Evolutionary conservation across 2,797 vertebrate genomes (phyloP), one percentile per base, ranked within the genome.

Genomic region (Lophius americanus): DNA sequence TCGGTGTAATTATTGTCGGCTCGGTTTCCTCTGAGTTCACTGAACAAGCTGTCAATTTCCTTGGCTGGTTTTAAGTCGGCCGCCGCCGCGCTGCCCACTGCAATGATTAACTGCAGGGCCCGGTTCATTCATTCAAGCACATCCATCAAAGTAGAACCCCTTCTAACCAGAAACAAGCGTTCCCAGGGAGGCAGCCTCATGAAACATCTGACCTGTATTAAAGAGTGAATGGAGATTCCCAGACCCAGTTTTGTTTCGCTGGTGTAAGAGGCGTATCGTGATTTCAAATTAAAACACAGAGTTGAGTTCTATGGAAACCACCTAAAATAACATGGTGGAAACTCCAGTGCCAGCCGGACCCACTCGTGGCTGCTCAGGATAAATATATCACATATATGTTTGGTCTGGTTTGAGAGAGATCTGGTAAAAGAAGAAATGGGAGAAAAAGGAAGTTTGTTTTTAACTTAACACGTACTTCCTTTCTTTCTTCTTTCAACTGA

Each of bases 131-230:
- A 83, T 75, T 82, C 79, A 48, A 75, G 80, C 74, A 58, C 71
- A 81, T 87, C 77, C 79, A 87, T 89, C 86, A 87, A 81, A 85
- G 68, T 60, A 41, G 39, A 68, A 58, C 51, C 63, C 72, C 68
- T 68, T 76, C 68, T 61, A 41, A 79, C 75, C 83, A 53, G 79
- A 71, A 85, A 75, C 73, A 54, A 68, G 35, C 55, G 78, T 86
- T 86, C 84, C 79, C 84, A 84, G 70, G 66, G 73, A 76, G 51
- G 38, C 48, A 23, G 57, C 63, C 69, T 58, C 57, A 55, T 56
- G 64, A 79, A 82, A 82, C 85, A 87, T 89, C 85, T 89, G 88
- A 91, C 66, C 78, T 74, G 74, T 76, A 74, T 89, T 88, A 91
- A 70, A 84, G 50, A 73, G 78, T 63, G 68, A 78, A 58, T 56